phyloP scores from a whole-genome alignment of 2,113 vertebrate genomes.

The Dasyurus viverrinus region DNA sequence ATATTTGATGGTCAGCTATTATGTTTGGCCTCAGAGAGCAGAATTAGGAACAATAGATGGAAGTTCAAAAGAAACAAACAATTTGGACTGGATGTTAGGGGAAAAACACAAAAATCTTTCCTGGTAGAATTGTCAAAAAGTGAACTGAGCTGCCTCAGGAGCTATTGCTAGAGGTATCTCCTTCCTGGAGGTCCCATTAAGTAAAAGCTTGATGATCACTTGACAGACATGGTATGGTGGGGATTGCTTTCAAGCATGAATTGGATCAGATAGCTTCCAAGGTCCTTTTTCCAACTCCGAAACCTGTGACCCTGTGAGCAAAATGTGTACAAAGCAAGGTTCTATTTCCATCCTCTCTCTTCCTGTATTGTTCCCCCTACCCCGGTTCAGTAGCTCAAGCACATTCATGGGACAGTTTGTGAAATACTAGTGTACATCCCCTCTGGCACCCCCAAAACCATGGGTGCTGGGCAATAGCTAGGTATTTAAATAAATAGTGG shows the following conservation, averaged over 20 bases:
- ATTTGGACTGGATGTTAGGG: not conserved
- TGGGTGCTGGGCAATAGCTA: not conserved
- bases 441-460: constrained; percentile 12
- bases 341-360: not conserved
- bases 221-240: not conserved
- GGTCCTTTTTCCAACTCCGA: not conserved
- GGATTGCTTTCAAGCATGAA: not conserved
- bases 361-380: not conserved
- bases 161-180: not conserved
- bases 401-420: not conserved
- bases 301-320: not conserved
- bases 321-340: not conserved
- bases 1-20: not conserved
- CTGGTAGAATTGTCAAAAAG: not conserved
- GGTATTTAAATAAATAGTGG: constrained; percentile 41
- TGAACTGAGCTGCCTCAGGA: not conserved
- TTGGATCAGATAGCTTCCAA: not conserved
- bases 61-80: not conserved
- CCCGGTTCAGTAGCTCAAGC: not conserved
- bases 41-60: not conserved
- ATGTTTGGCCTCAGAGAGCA: not conserved
- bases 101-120: not conserved
- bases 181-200: not conserved
- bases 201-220: not conserved
- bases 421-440: not conserved